Evolutionary conservation across 2,113 vertebrate species (phyloP).

Genomic region (Clarias batrachus): DNA sequence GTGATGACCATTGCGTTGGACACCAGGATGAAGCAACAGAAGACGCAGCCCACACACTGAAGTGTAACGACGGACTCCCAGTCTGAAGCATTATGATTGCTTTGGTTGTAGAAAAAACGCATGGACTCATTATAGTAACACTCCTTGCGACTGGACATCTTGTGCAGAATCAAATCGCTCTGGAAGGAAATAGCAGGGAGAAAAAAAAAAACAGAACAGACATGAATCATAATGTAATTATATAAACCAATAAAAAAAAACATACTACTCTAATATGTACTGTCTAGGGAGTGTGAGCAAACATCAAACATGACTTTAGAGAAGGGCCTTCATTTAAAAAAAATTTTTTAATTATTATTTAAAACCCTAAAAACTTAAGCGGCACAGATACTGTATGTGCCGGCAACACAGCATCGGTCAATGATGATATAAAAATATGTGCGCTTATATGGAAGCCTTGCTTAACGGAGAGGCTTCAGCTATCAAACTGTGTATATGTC

Average conservation of each 20-base stretch:
- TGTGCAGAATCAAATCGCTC: slow-evolving; percentile 64
- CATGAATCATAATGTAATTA: not conserved
- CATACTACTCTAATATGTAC: no score
- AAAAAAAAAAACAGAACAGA: not conserved
- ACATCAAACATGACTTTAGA: not conserved
- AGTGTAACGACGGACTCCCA: slow-evolving; percentile 82
- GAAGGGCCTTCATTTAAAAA: not conserved
- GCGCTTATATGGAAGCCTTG: no score
- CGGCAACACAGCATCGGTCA: no score
- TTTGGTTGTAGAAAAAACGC: slow-evolving; percentile 91
- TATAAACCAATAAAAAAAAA: not conserved
- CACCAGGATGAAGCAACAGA: slow-evolving; percentile 92
- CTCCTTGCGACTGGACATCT: slow-evolving; percentile 79
- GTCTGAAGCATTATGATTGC: slow-evolving; percentile 70
- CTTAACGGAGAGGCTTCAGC: no score
- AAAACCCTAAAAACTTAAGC: no score
- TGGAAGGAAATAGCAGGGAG: slow-evolving; percentile 5
- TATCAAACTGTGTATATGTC: no score
- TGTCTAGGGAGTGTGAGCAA: not conserved
- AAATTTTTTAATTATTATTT: no score
- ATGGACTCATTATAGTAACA: slow-evolving; percentile 86
- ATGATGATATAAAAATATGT: no score
- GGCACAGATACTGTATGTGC: no score
- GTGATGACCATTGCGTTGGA: slow-evolving; percentile 93
- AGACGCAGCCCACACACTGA: slow-evolving; percentile 84